Base-by-base conservation (phyloP, 2,113 vertebrate species). In the Vireo altiloquus region DNA sequence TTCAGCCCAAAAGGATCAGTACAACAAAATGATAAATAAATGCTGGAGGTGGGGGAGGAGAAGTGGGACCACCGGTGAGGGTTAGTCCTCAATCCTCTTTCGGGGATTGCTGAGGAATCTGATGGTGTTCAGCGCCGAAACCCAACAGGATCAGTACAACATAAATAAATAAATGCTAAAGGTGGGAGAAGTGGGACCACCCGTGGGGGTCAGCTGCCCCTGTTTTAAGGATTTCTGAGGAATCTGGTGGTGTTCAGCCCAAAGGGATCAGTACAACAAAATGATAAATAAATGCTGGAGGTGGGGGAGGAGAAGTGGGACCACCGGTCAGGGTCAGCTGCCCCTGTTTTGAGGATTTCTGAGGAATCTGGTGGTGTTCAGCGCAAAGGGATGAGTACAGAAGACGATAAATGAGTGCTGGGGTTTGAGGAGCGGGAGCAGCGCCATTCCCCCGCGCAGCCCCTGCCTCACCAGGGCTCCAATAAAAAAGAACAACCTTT, bases 1-100 rank as follows among this genome's bases (percentile, higher is more conserved):
- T 5, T 11, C 11, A 25, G 14, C 11, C 15, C 3, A 1, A 3
- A 2, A 17, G 17, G 14, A 20, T 40, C 12, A 9, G 25, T 7
- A 1, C 8, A n/a, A n/a, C 11, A 42, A 42, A 13, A 42, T 42
- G 40, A 44, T 17, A 4, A 46, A 66, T 25, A 35, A 35, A 15
- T 4, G 4, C 10, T 16, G 37, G 6, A 6, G 7, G 35, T 15
- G 74, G 35, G 15, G 39, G n/a, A n/a, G 35, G 39, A 39, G 39
- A 39, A 39, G 9, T 39, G 39, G 39, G 39, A 39, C 39, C 71
- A 20, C 2, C 1, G 1, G 20, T 11, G 11, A 0, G 11, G 25
- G 6, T 19, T 21, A 1, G 3, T 39, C 16, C 6, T 4, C 4
- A n/a, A n/a, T 2, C 0, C 0, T 8, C 15, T 5, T 47, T 52